A percentile compares a stretch with the other conserved stretches of the same genome.
These are phyloP conservation scores for Lerema accius DNA, from an alignment of 1,140 invertebrate species.

Conservation along the genomic window DNA sequence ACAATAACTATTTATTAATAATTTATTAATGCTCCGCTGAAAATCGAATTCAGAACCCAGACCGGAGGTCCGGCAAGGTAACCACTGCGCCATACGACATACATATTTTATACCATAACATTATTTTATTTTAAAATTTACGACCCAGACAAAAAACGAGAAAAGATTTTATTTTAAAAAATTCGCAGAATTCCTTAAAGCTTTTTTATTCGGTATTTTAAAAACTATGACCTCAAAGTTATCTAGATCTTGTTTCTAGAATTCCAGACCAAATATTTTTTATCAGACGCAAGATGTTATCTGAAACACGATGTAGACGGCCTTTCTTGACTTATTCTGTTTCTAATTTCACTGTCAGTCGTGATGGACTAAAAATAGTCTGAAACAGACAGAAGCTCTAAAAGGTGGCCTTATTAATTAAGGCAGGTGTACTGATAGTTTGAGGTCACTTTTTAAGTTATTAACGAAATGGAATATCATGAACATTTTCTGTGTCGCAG, in stretches of 20 bases:
- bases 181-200: background rate
- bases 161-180: too few relatives aligned
- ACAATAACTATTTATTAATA: too few relatives aligned
- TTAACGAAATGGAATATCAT: too few relatives aligned
- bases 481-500: too few relatives aligned
- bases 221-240: background rate
- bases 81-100: too few relatives aligned
- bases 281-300: background rate
- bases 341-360: background rate
- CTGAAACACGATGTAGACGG: background rate
- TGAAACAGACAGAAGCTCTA: background rate
- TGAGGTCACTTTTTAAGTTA: background rate
- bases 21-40: too few relatives aligned
- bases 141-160: too few relatives aligned
- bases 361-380: background rate
- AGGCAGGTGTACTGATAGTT: background rate
- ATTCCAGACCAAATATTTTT: constrained; percentile 2
- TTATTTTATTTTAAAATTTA: too few relatives aligned
- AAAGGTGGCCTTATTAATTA: background rate
- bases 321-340: background rate
- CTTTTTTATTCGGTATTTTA: background rate
- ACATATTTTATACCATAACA: too few relatives aligned
- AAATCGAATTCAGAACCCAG: too few relatives aligned
- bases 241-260: constrained; percentile 4
- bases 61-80: too few relatives aligned